Evolutionary conservation across 1,140 invertebrate species (phyloP).

Genomic region (Drosophila ercepeae): DNA sequence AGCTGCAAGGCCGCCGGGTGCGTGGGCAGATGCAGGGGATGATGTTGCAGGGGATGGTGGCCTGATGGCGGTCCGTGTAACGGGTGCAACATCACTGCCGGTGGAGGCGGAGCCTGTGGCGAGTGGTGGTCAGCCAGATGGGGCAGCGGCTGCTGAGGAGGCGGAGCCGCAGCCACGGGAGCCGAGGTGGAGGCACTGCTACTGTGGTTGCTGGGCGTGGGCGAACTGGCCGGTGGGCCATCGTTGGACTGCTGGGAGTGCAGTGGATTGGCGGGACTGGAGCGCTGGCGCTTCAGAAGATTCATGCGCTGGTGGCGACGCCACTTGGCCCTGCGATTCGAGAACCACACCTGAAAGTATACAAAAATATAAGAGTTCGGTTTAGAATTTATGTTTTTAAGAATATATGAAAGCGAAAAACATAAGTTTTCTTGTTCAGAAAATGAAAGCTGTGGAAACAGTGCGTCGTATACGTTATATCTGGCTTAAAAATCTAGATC

Average conservation of each 20-base stretch:
- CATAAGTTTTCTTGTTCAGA: too few relatives aligned
- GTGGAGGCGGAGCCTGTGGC: conserved; percentile 52
- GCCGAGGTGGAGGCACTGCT: conserved; percentile 65
- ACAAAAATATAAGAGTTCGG: neutral
- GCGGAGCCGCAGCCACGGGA: conserved; percentile 47
- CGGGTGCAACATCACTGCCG: conserved; percentile 57
- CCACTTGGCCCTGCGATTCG: conserved; percentile 98
- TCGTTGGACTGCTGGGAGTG: conserved; percentile 75
- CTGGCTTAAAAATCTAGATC: too few relatives aligned
- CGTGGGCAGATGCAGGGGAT: conserved; percentile 59
- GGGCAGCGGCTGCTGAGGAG: conserved; percentile 45
- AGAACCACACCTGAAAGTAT: conserved; percentile 95
- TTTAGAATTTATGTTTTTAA: neutral
- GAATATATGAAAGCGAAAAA: too few relatives aligned
- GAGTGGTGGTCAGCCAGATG: conserved; percentile 52
- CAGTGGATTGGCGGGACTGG: conserved; percentile 79
- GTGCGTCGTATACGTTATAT: too few relatives aligned
- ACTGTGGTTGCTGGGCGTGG: conserved; percentile 75
- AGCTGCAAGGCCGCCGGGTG: conserved; percentile 68
- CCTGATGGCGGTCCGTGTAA: conserved; percentile 49
- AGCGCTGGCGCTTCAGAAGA: conserved; percentile 90
- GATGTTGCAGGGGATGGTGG: conserved; percentile 60
- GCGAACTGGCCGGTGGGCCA: conserved; percentile 68
- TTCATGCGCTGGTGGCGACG: conserved; percentile 97
- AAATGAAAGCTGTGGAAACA: too few relatives aligned